Percentiles rank a stretch among this genome's conserved stretches.
phyloP scores from a whole-genome alignment of 1,140 invertebrate genomes.

The Pentalonia nigronervosa region DNA sequence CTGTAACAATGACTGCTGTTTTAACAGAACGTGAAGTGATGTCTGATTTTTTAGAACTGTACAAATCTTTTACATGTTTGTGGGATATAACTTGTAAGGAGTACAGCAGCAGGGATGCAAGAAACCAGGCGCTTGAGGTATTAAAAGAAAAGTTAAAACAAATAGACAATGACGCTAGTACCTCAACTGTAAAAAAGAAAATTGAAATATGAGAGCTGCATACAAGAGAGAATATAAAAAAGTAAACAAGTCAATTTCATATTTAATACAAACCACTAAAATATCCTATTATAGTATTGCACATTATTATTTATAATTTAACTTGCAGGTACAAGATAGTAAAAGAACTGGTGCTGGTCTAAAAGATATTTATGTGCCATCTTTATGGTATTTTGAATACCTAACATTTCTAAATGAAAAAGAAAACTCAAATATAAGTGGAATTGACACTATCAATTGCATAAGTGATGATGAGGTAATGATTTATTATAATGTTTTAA shows the following conservation, averaged over 20 bases:
- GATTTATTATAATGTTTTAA: too few species aligned
- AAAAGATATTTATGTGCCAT: too few species aligned
- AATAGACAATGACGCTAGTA: not conserved
- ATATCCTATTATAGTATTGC: too few species aligned
- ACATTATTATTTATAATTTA: too few species aligned
- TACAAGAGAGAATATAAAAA: not conserved
- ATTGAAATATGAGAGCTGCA: conserved; percentile 27
- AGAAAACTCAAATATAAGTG: too few species aligned
- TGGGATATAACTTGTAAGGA: not conserved
- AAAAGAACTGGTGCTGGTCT: too few species aligned
- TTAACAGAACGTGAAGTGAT: conserved; percentile 3
- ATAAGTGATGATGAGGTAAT: too few species aligned
- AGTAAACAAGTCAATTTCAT: not conserved
- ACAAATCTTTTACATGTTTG: not conserved
- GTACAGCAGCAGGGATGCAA: not conserved
- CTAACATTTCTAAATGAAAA: too few species aligned
- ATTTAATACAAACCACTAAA: too few species aligned
- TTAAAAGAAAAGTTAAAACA: not conserved
- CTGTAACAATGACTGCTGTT: not conserved
- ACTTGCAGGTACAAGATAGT: too few species aligned
- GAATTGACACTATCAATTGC: too few species aligned
- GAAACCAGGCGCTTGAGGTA: not conserved
- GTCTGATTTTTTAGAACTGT: not conserved
- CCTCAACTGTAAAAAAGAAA: not conserved
- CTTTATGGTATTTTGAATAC: too few species aligned